Base-by-base conservation (phyloP, 2,888 invertebrate species). In the Amblyjoppa proteus region DNA sequence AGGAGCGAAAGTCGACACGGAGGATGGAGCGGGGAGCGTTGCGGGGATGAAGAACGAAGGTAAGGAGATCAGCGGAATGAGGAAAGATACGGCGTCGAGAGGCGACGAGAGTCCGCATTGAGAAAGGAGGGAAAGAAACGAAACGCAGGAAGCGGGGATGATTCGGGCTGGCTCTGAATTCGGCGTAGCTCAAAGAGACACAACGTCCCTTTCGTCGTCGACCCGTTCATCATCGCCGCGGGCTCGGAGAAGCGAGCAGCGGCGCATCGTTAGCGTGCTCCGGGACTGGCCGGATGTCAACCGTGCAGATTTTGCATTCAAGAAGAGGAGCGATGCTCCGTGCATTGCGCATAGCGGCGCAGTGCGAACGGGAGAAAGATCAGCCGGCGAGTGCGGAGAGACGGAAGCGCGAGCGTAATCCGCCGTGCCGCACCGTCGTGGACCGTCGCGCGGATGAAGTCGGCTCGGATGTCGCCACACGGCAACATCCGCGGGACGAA, bases 251-350 rank as follows among this genome's bases (percentile, higher is more conserved):
- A 77, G 68, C 71, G 68, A 69, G 45, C 81, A 58, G 66, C 73
- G 68, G 56, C 77, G 53, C 76, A 87, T 91, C 90, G 90, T 91
- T 91, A 91, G 90, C 88, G 88, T 88, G 87, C 85, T 88, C 87
- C 87, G 80, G 82, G 74, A 84, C 86, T 88, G 86, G 84, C 79
- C 81, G 85, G 83, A 88, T 89, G 90, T 88, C 88, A 86, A 87
- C 83, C 81, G 70, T 73, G 69, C 80, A 68, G 68, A 85, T 83
- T 80, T 85, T 58, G 85, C 85, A 76, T 83, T 85, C 79, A 68
- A 41, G 45, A 85, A 73, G 79, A 70, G 70, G 58, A 38, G 66
- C 38, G 56, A n/a, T 20, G 34, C 38, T 49, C 28, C 53, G 81
- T 64, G 71, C 66, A 68, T 71, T 61, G 76, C 49, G 58, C 28